Percentiles rank a stretch among this genome's conserved stretches.
Evolutionary conservation across 2,113 vertebrate genomes (phyloP).

Genomic region (Anas platyrhynchos): DNA sequence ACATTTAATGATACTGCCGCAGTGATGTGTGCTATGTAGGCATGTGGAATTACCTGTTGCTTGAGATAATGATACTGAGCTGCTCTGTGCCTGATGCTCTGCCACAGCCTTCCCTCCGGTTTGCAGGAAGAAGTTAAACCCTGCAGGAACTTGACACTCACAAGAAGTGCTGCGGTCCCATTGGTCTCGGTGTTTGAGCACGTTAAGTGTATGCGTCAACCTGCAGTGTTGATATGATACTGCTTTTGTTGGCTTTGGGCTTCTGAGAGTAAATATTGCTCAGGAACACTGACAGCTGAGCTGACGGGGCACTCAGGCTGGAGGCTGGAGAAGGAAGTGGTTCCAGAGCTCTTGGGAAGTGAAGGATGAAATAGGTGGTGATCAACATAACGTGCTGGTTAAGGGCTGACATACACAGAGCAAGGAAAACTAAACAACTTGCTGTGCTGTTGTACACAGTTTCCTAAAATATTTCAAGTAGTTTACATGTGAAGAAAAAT

Average conservation of each 20-base stretch:
- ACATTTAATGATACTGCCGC: neutral
- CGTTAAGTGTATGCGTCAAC: neutral
- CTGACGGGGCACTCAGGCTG: neutral
- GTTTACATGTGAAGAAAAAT: neutral
- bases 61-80: neutral
- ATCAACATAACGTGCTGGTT: neutral
- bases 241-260: neutral
- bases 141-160: neutral
- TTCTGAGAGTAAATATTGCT: neutral
- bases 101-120: neutral
- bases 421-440: neutral
- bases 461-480: neutral
- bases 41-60: neutral
- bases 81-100: neutral
- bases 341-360: neutral
- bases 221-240: neutral
- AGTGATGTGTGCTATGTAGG: accelerated
- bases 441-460: neutral
- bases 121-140: neutral
- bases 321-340: neutral
- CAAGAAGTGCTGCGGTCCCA: neutral
- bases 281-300: neutral
- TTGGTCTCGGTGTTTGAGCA: neutral
- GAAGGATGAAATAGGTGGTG: neutral
- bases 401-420: neutral